phyloP scores from a whole-genome alignment of 2,113 vertebrate genomes.

The Peromyscus leucopus region DNA sequence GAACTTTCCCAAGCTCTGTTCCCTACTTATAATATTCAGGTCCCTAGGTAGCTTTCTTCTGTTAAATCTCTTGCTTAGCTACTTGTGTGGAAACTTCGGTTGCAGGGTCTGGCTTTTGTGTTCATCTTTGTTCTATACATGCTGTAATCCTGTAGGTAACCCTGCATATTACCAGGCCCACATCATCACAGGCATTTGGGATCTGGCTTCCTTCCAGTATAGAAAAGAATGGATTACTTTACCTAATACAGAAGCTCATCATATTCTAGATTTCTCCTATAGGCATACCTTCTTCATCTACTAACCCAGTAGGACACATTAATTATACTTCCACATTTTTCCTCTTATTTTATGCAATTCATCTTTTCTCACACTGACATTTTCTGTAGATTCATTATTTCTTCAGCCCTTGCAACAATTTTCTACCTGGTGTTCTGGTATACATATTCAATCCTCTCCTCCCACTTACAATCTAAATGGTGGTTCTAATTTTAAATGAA shows the following conservation, averaged over 20 bases:
- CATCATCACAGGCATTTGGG: neutral
- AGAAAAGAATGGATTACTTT: neutral
- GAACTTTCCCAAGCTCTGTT: neutral
- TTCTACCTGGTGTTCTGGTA: neutral
- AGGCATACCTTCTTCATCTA: neutral
- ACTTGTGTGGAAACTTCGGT: neutral
- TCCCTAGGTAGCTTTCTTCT: neutral
- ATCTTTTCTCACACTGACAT: neutral
- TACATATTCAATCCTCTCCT: neutral
- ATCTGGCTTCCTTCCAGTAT: neutral
- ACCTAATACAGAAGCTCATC: neutral
- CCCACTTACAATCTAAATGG: neutral
- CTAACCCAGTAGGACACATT: neutral
- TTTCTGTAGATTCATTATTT: constrained; percentile 27
- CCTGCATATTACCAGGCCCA: neutral
- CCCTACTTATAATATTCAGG: neutral
- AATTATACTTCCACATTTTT: neutral
- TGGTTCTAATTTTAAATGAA: neutral
- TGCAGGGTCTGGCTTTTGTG: neutral
- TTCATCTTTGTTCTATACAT: neutral
- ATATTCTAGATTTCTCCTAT: neutral
- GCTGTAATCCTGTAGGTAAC: neutral
- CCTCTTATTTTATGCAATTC: neutral
- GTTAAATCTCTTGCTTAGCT: neutral
- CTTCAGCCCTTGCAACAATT: neutral